Evolutionary conservation across 2,797 vertebrate species (phyloP).

Genomic region (Mus caroli): DNA sequence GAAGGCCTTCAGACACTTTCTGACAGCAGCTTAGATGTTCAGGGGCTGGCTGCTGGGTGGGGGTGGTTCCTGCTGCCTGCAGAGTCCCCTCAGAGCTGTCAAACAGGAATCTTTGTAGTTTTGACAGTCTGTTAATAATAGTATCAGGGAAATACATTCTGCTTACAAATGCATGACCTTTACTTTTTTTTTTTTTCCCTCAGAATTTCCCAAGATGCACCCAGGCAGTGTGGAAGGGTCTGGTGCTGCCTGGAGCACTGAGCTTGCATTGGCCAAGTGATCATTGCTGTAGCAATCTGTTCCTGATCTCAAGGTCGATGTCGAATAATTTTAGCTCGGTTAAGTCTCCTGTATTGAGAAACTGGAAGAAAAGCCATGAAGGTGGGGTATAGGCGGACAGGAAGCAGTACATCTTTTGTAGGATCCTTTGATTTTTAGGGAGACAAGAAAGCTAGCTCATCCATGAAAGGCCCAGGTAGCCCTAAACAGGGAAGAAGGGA

Average conservation of each 20-base stretch:
- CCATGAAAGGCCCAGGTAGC: not conserved
- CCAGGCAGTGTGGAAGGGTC: conserved; percentile 52
- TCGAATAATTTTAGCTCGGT: conserved; percentile 76
- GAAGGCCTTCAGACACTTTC: not conserved
- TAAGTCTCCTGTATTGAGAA: conserved; percentile 67
- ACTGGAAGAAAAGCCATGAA: conserved; percentile 32
- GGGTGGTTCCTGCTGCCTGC: not conserved
- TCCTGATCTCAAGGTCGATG: conserved; percentile 78
- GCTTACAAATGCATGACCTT: conserved; percentile 82
- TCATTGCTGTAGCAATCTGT: conserved; percentile 74
- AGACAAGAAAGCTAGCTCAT: not conserved
- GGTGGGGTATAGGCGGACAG: not conserved
- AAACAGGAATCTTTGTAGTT: conserved; percentile 48
- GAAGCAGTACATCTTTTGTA: not conserved
- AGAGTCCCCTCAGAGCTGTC: not conserved
- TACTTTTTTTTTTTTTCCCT: conserved; percentile 67
- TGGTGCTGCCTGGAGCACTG: conserved; percentile 63
- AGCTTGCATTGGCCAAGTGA: conserved; percentile 64
- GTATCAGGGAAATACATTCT: conserved; percentile 76
- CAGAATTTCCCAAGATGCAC: conserved; percentile 76
- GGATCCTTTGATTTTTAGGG: conserved; percentile 38
- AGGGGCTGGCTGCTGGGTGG: not conserved
- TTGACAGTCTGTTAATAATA: conserved; percentile 57
- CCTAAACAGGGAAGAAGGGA: not conserved
- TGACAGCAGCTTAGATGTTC: not conserved